Base-by-base conservation (phyloP, 2,888 invertebrate species). In the Synanthedon tipuliformis region DNA sequence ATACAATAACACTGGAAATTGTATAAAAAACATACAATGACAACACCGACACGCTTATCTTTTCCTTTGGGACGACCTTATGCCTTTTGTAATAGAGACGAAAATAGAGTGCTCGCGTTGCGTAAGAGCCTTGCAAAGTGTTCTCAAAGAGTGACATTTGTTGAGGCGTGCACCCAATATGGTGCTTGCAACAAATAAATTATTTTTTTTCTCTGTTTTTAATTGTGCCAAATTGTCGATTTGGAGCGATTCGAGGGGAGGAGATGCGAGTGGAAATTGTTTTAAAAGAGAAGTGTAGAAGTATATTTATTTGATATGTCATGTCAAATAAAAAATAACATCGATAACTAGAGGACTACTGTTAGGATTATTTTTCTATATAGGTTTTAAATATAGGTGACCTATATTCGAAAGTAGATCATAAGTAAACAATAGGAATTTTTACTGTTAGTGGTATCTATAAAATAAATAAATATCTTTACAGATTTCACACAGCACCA, bases 151-250 rank as follows among this genome's bases (percentile, higher is more conserved):
- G 73, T 74, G 75, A 78, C 86, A 86, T 85, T 86, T 85, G 86
- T 81, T 76, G 75, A 83, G 85, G 86, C 86, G 86, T 81, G 73
- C 75, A 70, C 78, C 73, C 80, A 83, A 81, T 81, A 83, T 82
- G 82, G 77, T 78, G 71, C 66, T 65, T 64, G 65, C 67, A 73
- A 71, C 67, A 71, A 75, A 70, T 70, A 55, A 68, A 81, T 81
- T 79, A 75, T 78, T 75, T 82, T 81, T 45, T 80, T 79, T 81
- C 73, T 77, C 73, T 77, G 66, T 75, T 81, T 81, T 81, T 84
- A 83, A 85, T 84, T 84, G 81, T 69, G 58, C 63, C 71, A 73
- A 77, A 75, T 78, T 71, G 71, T 66, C 63, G 63, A 50, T 53
- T 55, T 55, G 23, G 51, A 53, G 53, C 51, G 48, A 52, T 55